Conservation (phyloP, 2,113 vertebrate species). For the Motacilla tschutschensis region DNA sequence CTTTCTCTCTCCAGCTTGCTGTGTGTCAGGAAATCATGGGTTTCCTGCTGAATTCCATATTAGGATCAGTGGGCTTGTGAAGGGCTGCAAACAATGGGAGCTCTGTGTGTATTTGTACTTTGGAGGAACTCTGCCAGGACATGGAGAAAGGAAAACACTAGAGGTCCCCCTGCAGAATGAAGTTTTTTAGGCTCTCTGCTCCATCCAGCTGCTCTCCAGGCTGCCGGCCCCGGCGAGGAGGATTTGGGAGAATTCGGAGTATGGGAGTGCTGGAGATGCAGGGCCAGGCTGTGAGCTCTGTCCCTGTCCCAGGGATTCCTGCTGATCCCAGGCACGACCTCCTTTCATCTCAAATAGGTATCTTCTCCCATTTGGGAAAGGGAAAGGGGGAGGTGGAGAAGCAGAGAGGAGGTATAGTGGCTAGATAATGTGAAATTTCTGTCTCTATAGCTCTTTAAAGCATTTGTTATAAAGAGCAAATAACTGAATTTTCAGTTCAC, state of each 20-base stretch:
- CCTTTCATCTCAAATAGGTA: not conserved
- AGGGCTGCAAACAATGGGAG: conserved; percentile 79
- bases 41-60: conserved; percentile 87
- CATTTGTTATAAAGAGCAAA: not conserved
- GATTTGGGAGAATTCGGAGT: not conserved
- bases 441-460: not conserved
- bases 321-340: not conserved
- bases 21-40: conserved; percentile 84
- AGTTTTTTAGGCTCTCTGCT: conserved; percentile 71
- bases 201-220: conserved; percentile 3
- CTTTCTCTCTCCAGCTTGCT: conserved; percentile 73
- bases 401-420: not conserved
- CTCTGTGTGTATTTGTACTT: conserved; percentile 81
- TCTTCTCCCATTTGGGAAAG: not conserved
- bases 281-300: not conserved
- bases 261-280: not conserved
- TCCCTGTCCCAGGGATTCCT: not conserved
- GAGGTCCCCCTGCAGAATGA: conserved; percentile 73
- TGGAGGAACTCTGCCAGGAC: conserved; percentile 78
- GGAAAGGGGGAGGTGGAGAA: not conserved
- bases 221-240: not conserved
- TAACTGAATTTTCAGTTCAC: not conserved
- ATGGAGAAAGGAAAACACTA: conserved; percentile 72
- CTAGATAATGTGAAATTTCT: not conserved
- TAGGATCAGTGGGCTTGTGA: conserved; percentile 82